These are phyloP conservation scores for Oreochromis grahami DNA, from an alignment of 2,797 vertebrate genomes.

Conservation along the genomic window DNA sequence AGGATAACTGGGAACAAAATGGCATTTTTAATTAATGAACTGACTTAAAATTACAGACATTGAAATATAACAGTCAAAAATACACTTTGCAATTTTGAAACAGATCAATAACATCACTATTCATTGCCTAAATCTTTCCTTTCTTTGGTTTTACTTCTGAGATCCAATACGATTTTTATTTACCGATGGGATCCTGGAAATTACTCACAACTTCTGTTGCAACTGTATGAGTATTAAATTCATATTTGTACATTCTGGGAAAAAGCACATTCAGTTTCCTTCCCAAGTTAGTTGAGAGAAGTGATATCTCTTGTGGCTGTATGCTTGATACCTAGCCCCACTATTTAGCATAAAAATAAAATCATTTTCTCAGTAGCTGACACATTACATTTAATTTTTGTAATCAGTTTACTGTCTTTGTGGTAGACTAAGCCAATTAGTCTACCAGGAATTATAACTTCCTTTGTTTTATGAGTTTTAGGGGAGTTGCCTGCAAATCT, in stretches of 20 bases:
- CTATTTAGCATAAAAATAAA: not conserved
- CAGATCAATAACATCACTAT: accelerated
- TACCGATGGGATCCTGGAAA: not conserved
- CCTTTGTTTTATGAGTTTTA: not conserved
- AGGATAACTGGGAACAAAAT: not conserved
- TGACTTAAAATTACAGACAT: not conserved
- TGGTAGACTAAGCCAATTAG: not conserved
- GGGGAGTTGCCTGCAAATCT: not conserved
- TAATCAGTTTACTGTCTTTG: not conserved
- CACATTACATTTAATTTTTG: not conserved
- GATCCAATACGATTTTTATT: not conserved
- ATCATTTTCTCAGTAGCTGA: not conserved
- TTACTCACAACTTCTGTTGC: not conserved
- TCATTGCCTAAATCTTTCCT: not conserved
- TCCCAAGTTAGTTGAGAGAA: not conserved
- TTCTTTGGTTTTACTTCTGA: not conserved
- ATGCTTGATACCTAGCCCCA: not conserved
- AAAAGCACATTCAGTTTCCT: not conserved
- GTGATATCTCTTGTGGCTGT: not conserved
- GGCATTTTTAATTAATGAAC: not conserved
- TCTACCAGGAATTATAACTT: not conserved
- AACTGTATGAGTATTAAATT: not conserved
- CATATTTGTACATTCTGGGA: not conserved
- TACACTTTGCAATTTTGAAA: not conserved
- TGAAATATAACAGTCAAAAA: not conserved